Conservation (phyloP, 92 coral and sea anemone species). For the Porites cylindrica region DNA sequence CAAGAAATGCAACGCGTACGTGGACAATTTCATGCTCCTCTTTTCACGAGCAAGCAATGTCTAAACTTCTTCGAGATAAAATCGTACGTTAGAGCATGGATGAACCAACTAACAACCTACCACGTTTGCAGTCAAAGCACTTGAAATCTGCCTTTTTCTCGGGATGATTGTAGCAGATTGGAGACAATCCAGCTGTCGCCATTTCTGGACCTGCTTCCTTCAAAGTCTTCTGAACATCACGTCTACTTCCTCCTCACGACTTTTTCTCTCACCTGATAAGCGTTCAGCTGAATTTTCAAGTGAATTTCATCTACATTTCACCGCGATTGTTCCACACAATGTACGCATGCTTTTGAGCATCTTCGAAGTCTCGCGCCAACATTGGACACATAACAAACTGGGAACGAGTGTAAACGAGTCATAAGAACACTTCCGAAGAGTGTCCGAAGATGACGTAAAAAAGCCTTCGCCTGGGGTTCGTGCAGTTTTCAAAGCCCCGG, state of each 20-base stretch:
- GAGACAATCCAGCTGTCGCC: slow-evolving; percentile 16
- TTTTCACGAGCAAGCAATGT: no score
- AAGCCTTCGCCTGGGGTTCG: no score
- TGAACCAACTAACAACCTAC: not conserved
- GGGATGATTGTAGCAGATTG: slow-evolving; percentile 36
- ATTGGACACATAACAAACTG: not conserved
- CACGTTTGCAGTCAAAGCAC: slow-evolving; percentile 42
- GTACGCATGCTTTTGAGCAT: slow-evolving; percentile 13
- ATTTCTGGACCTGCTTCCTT: not conserved
- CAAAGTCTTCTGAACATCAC: not conserved
- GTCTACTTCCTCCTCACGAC: not conserved
- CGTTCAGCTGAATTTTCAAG: not conserved
- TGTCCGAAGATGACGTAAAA: slow-evolving; percentile 23
- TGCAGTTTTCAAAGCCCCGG: no score
- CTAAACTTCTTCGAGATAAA: no score
- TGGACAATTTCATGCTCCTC: no score
- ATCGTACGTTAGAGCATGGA: not conserved
- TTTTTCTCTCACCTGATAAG: not conserved
- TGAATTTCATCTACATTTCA: not conserved
- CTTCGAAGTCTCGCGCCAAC: slow-evolving; percentile 52
- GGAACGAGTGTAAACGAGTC: not conserved
- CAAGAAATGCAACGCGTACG: no score
- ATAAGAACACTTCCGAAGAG: not conserved
- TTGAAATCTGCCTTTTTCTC: slow-evolving; percentile 53
- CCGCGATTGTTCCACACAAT: no score